These are phyloP conservation scores for Drosophila ercepeae DNA, from an alignment of 1,140 invertebrate species.

Conservation along the genomic window DNA sequence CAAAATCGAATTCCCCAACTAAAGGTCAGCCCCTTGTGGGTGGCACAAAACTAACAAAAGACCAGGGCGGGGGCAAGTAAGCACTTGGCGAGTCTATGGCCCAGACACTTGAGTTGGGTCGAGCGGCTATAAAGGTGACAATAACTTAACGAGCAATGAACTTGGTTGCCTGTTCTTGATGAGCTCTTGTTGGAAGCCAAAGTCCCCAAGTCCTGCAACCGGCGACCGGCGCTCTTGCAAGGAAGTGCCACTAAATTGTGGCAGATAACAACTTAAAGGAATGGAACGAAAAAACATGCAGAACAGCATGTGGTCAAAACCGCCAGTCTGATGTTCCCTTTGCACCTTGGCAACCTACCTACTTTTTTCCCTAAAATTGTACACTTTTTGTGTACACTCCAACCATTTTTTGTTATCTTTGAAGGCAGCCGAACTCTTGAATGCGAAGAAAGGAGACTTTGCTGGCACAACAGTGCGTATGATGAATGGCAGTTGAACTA, in stretches of 20 bases:
- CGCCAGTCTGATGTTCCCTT: neutral
- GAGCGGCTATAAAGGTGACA: conserved; percentile 73
- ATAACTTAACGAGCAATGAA: conserved; percentile 83
- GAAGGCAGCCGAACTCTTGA: conserved; percentile 32
- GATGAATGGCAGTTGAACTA: conserved; percentile 78
- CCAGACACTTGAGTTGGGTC: conserved; percentile 65
- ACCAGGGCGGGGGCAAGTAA: conserved; percentile 1
- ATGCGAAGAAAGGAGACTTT: conserved; percentile 7
- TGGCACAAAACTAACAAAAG: conserved; percentile 44
- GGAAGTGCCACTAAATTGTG: conserved; percentile 80
- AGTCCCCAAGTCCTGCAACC: conserved; percentile 36
- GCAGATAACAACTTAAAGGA: conserved; percentile 65
- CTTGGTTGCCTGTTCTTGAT: conserved; percentile 51
- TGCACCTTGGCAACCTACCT: neutral
- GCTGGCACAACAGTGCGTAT: conserved; percentile 69
- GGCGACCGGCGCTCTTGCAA: conserved; percentile 72
- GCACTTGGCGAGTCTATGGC: conserved; percentile 65
- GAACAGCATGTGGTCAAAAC: conserved; percentile 66
- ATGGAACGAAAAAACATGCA: conserved; percentile 34
- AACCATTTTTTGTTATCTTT: conserved; percentile 32
- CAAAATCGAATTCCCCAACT: conserved; percentile 7
- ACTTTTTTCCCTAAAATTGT: conserved; percentile 50
- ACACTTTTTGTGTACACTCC: conserved; percentile 29
- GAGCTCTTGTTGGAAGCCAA: conserved; percentile 11
- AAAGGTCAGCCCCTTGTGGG: conserved; percentile 30